Conservation (phyloP, 1,140 invertebrate genomes). For the Drosophila elegans region DNA sequence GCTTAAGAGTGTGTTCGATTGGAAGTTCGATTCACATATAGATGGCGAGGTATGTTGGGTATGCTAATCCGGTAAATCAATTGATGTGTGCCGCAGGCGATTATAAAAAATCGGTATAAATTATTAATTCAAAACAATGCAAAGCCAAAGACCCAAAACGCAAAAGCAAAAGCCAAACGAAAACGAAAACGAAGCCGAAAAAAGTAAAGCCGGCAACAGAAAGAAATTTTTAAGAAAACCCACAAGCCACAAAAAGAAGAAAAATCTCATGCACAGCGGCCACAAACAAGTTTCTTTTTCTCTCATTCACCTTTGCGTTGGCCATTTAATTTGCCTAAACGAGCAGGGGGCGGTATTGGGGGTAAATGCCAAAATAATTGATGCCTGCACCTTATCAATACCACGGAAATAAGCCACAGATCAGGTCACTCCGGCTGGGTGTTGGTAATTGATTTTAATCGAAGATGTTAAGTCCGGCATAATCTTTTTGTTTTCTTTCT, state of each 20-base stretch:
- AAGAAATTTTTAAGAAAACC: conserved; percentile 35
- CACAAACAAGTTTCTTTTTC: conserved; percentile 40
- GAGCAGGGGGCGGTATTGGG: not conserved
- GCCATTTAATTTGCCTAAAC: conserved; percentile 41
- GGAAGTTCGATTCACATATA: not conserved
- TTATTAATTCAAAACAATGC: conserved; percentile 82
- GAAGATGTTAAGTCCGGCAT: too few relatives aligned
- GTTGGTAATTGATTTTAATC: not conserved
- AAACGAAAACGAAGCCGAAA: conserved; percentile 25
- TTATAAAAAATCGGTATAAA: conserved; percentile 79
- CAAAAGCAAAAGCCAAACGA: conserved; percentile 11
- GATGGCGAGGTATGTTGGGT: conserved; percentile 12
- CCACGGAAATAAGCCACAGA: not conserved
- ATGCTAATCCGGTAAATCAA: conserved; percentile 82
- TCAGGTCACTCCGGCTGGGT: not conserved
- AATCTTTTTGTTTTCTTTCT: too few relatives aligned
- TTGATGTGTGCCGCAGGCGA: conserved; percentile 77
- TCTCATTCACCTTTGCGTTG: conserved; percentile 36
- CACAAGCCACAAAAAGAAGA: conserved; percentile 3
- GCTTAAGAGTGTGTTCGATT: conserved; percentile 9
- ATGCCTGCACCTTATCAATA: conserved; percentile 4
- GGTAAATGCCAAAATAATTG: conserved; percentile 19
- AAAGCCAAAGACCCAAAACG: conserved; percentile 30
- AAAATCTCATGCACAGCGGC: conserved; percentile 1
- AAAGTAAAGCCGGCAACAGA: conserved; percentile 32